phyloP scores from a whole-genome alignment of 2,113 vertebrate species.

The Paradoxurus hermaphroditus region DNA sequence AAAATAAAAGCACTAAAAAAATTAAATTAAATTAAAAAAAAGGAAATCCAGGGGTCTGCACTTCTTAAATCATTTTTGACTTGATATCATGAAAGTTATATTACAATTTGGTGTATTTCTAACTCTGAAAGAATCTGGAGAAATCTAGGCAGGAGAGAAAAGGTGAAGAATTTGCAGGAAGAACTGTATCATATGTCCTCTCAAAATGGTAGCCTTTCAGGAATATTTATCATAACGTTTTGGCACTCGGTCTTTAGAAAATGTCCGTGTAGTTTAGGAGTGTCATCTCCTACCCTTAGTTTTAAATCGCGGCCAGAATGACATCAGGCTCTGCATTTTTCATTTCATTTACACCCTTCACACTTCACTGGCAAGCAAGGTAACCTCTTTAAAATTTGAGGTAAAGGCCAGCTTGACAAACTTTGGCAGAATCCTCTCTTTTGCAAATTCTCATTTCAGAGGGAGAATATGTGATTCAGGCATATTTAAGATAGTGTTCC shows the following conservation, averaged over 20 bases:
- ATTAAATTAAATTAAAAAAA: no score
- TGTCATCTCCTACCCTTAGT: not conserved
- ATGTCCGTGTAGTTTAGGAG: not conserved
- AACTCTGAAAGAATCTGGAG: not conserved
- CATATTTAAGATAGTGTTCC: not conserved
- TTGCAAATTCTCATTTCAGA: not conserved
- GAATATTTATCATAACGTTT: not conserved
- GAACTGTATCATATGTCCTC: not conserved
- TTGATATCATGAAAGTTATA: not conserved
- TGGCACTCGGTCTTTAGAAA: not conserved
- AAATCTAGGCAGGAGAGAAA: not conserved
- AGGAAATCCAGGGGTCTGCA: not conserved
- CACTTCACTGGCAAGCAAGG: constrained; percentile 9
- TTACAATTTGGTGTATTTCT: not conserved
- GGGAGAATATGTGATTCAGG: not conserved
- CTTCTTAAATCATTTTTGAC: not conserved
- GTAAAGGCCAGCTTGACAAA: not conserved
- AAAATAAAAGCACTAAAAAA: no score
- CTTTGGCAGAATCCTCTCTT: not conserved
- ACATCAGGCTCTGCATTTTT: constrained; percentile 9
- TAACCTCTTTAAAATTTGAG: constrained; percentile 26
- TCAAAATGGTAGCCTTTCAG: not conserved
- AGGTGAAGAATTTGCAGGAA: not conserved
- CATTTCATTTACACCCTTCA: constrained; percentile 44
- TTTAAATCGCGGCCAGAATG: not conserved